Percentiles rank a stretch among this genome's conserved stretches.
These are phyloP conservation scores for Phrynocephalus guinanensis DNA, from an alignment of 2,797 vertebrate genomes.

Conservation along the genomic window DNA sequence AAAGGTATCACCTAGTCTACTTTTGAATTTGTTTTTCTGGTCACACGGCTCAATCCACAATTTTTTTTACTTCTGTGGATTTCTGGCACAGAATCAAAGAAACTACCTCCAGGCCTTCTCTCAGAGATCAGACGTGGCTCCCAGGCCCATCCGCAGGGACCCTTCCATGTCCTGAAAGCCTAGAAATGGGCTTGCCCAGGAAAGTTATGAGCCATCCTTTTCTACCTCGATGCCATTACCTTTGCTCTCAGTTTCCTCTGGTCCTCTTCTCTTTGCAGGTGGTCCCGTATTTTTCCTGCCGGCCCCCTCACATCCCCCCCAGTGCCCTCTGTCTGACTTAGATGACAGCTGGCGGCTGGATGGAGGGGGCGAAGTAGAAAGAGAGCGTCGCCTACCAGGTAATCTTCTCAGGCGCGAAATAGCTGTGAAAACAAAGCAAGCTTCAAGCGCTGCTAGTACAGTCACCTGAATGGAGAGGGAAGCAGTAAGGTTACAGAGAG, in stretches of 20 bases:
- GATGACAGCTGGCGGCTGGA: conserved; percentile 43
- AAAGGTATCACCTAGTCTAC: too few species aligned
- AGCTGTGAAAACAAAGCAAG: conserved; percentile 66
- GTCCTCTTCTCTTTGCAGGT: conserved; percentile 68
- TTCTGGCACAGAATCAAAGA: background rate
- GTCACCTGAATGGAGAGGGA: background rate
- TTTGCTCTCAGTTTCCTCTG: conserved; percentile 64
- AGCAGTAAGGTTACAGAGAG: background rate
- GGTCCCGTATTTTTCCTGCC: conserved; percentile 51
- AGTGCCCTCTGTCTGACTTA: conserved; percentile 61
- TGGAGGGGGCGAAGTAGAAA: conserved; percentile 81
- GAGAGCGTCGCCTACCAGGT: conserved; percentile 76
- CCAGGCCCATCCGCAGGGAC: background rate
- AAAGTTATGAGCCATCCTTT: background rate
- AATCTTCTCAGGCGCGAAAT: conserved; percentile 49
- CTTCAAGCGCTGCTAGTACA: background rate
- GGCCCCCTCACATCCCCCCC: conserved; percentile 54
- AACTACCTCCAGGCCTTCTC: background rate
- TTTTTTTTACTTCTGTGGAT: too few species aligned
- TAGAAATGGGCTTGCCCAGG: background rate
- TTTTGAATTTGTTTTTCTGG: too few species aligned
- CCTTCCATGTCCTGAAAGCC: background rate
- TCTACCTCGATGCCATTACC: conserved; percentile 62
- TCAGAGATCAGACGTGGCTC: background rate
- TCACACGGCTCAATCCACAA: too few species aligned